These are phyloP conservation scores for Astyanax mexicanus DNA, from an alignment of 2,797 vertebrate species.

Conservation along the genomic window DNA sequence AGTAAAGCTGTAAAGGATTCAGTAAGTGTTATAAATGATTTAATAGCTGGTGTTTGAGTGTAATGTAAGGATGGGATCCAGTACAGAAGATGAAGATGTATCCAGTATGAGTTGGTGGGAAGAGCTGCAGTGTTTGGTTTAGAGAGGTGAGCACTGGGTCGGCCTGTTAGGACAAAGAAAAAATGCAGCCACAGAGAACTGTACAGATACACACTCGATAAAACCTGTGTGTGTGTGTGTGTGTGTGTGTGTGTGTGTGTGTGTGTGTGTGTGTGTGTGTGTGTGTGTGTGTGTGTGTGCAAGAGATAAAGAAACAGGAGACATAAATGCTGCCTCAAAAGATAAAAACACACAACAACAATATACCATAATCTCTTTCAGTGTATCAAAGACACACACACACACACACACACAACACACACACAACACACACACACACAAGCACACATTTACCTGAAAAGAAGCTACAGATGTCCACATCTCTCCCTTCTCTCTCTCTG, in stretches of 20 bases:
- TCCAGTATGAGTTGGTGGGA: no score
- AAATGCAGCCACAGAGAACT: not conserved
- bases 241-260: conserved; percentile 10
- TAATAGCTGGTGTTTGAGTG: no score
- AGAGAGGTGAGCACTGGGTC: not conserved
- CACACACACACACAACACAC: not conserved
- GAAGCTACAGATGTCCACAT: no score
- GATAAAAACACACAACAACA: conserved; percentile 16
- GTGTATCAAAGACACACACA: not conserved
- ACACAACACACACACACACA: not conserved
- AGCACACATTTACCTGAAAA: no score
- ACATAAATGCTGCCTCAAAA: not conserved
- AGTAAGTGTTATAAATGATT: no score
- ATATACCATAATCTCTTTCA: not conserved
- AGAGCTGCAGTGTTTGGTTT: no score
- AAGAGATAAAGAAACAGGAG: not conserved
- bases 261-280: not conserved
- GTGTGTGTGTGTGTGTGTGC: no score
- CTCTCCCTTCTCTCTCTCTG: no score
- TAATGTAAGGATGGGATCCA: no score
- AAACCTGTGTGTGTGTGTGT: not conserved
- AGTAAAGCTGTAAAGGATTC: no score
- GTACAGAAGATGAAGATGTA: no score
- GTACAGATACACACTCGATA: conserved; percentile 6
- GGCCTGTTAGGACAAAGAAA: conserved; percentile 27